phyloP scores from a whole-genome alignment of 2,797 vertebrate species.

The Pteropus rufus region DNA sequence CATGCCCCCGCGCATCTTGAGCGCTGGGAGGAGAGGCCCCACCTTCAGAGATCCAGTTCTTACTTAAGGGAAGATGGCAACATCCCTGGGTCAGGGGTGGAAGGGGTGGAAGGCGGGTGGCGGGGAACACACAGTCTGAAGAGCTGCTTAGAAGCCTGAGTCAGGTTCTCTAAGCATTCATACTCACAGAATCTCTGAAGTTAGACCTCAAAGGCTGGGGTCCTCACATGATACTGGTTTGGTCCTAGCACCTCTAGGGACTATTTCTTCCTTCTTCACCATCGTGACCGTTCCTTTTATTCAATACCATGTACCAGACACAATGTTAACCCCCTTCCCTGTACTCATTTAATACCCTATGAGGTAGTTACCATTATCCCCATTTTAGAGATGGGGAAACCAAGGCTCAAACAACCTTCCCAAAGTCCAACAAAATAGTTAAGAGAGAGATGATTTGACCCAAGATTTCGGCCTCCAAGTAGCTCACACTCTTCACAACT shows the following conservation, averaged over 20 bases:
- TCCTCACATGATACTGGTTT: background rate
- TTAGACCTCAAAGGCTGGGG: background rate
- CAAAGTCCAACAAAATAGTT: background rate
- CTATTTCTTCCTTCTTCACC: background rate
- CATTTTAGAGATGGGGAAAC: background rate
- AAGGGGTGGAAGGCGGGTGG: too few species aligned
- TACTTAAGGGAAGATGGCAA: too few species aligned
- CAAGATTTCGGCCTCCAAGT: background rate
- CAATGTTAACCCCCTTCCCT: background rate
- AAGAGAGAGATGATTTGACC: background rate
- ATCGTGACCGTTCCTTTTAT: background rate
- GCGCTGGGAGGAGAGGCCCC: too few species aligned
- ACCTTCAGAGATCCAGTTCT: too few species aligned
- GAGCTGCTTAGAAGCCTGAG: background rate
- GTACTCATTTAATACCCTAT: background rate
- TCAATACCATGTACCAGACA: background rate
- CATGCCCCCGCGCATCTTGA: too few species aligned
- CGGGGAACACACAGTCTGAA: background rate
- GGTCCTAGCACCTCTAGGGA: background rate
- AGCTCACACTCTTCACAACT: background rate
- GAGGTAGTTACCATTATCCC: background rate
- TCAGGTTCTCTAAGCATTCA: background rate
- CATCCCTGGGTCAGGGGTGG: too few species aligned
- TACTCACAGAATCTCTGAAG: background rate
- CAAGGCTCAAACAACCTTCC: background rate